phyloP scores from a whole-genome alignment of 2,113 vertebrate genomes.

The Rhabdomys dilectus region DNA sequence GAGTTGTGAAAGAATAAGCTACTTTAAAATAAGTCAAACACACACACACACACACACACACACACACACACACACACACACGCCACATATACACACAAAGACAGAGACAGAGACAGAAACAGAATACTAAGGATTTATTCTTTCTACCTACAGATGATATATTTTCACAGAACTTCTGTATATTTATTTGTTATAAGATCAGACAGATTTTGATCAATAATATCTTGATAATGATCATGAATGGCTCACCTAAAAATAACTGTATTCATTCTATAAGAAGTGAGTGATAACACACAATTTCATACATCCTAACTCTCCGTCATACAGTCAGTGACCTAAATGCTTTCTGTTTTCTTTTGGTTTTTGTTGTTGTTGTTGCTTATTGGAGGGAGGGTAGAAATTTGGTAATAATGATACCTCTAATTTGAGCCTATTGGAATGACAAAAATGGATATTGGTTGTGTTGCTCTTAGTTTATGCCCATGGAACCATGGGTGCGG shows the following conservation, averaged over 20 bases:
- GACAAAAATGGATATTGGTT: neutral
- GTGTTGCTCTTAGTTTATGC: neutral
- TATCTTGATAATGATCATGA: neutral
- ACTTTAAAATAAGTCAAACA: neutral
- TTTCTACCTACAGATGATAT: neutral
- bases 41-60: neutral
- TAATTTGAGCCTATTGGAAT: neutral
- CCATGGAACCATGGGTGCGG: neutral
- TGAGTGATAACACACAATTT: neutral
- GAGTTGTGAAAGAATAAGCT: neutral
- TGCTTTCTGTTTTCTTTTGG: neutral
- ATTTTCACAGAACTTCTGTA: neutral
- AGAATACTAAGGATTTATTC: neutral
- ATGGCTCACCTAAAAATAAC: neutral
- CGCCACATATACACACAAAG: neutral
- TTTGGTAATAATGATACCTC: neutral
- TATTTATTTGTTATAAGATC: neutral
- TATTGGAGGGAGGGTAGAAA: neutral
- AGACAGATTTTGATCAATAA: neutral
- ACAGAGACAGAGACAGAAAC: neutral
- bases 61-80: neutral
- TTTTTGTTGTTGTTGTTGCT: too few species aligned
- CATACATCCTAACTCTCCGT: too few species aligned
- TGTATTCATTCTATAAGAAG: neutral
- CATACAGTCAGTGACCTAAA: neutral